phyloP scores from a whole-genome alignment of 2,113 vertebrate species.

The Peucedramus taeniatus region DNA sequence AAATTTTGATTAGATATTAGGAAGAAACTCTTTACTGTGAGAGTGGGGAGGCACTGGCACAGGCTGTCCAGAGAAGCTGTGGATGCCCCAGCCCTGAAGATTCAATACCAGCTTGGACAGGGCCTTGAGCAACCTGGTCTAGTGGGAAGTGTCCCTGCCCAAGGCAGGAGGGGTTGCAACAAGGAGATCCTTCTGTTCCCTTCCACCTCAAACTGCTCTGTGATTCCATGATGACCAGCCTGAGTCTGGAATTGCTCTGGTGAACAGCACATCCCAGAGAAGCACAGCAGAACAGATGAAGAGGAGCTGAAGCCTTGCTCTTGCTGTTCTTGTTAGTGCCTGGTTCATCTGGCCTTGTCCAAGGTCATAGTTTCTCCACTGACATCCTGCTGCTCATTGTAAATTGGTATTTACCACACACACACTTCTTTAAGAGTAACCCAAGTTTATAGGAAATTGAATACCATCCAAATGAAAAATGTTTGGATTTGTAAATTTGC shows the following conservation, averaged over 20 bases:
- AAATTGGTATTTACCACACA: neutral
- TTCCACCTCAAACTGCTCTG: neutral
- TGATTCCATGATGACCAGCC: neutral
- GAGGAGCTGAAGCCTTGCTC: neutral
- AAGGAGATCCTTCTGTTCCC: neutral
- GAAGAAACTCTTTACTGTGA: neutral
- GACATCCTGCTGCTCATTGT: neutral
- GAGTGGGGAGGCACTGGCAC: neutral
- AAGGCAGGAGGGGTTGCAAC: neutral
- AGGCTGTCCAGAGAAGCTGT: neutral
- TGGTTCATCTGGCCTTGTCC: neutral
- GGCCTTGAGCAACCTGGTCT: neutral
- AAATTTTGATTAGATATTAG: neutral
- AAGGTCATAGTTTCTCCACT: neutral
- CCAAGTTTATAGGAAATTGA: neutral
- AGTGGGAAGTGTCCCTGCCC: neutral
- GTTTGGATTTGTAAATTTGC: neutral
- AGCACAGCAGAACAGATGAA: neutral
- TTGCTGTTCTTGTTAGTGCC: neutral
- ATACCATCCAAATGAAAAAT: neutral
- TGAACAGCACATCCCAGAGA: neutral
- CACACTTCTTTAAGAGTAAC: neutral
- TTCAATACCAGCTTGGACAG: neutral
- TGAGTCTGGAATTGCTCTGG: neutral
- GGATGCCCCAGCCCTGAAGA: neutral